These are phyloP conservation scores for Rallus crepitans DNA, from an alignment of 2,797 vertebrate species.

Conservation along the genomic window DNA sequence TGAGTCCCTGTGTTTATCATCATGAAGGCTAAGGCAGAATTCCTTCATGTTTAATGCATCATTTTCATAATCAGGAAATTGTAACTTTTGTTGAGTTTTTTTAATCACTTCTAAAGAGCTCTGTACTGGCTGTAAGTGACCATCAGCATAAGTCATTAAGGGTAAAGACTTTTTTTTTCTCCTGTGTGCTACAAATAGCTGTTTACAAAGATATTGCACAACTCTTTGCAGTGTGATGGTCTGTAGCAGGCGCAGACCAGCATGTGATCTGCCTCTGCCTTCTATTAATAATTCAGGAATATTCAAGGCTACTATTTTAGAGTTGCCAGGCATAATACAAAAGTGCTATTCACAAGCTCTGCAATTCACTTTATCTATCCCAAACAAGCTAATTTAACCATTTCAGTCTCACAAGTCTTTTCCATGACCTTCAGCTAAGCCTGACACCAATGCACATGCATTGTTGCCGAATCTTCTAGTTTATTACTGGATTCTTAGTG, in stretches of 20 bases:
- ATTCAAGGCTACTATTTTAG: not conserved
- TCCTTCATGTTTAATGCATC: not conserved
- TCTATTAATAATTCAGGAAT: not conserved
- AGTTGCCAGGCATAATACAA: not conserved
- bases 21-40: not conserved
- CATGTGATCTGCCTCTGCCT: not conserved
- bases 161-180: not conserved
- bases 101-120: not conserved
- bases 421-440: not conserved
- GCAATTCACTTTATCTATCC: not conserved
- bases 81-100: not conserved
- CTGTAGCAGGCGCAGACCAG: not conserved
- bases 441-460: fast-evolving
- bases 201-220: not conserved
- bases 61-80: not conserved
- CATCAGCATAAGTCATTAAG: not conserved
- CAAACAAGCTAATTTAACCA: not conserved
- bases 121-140: not conserved
- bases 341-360: not conserved
- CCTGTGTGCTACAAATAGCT: not conserved
- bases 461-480: not conserved
- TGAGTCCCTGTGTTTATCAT: not conserved
- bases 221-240: not conserved
- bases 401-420: not conserved
- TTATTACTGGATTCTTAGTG: not conserved